Conservation (phyloP, 1,140 invertebrate species). For the Gryon sp. region DNA sequence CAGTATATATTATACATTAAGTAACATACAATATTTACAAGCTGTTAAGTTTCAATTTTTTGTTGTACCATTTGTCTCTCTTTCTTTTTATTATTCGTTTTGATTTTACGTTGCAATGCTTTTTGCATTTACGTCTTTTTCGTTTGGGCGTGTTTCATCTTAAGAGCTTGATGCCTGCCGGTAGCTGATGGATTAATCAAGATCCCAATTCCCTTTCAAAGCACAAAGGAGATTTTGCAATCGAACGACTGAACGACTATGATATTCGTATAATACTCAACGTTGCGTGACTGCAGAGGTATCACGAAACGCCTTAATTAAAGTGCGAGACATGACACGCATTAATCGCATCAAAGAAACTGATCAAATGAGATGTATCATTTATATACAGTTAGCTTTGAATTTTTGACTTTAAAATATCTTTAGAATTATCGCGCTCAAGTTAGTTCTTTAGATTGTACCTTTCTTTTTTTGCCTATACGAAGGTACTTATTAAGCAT, state of each 20-base stretch:
- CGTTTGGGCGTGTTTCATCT: conserved; percentile 68
- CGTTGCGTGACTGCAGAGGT: conserved; percentile 61
- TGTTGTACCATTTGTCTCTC: conserved; percentile 21
- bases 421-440: conserved; percentile 41
- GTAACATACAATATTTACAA: too few relatives aligned
- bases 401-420: conserved; percentile 61
- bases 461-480: conserved; percentile 22
- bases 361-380: conserved; percentile 63
- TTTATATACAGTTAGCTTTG: conserved; percentile 62
- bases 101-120: conserved; percentile 37
- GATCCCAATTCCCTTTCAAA: conserved; percentile 71
- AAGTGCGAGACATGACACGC: conserved; percentile 63
- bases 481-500: conserved; percentile 46
- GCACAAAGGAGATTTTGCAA: conserved; percentile 70
- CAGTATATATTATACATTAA: too few relatives aligned
- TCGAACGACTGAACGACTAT: conserved; percentile 62
- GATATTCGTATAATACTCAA: conserved; percentile 68
- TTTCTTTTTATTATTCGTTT: conserved; percentile 23
- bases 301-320: conserved; percentile 64
- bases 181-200: conserved; percentile 79
- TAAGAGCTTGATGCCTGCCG: conserved; percentile 73
- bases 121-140: conserved; percentile 38
- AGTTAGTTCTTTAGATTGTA: conserved; percentile 21
- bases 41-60: too few relatives aligned
- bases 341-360: conserved; percentile 60